Percentiles rank a stretch among this genome's conserved stretches.
Evolutionary conservation across 2,797 vertebrate genomes (phyloP).

Genomic region (Picus viridis): DNA sequence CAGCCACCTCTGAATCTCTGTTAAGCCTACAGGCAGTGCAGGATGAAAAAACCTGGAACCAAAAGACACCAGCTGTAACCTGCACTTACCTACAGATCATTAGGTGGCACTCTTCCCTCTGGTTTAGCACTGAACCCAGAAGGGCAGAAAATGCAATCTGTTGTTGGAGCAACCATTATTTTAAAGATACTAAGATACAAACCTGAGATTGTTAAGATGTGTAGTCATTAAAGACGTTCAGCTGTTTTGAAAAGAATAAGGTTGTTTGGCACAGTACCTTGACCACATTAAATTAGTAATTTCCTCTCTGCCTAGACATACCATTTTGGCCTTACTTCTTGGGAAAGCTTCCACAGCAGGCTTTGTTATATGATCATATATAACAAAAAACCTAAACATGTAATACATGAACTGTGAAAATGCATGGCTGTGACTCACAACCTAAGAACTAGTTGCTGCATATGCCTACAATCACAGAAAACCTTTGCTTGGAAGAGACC

Average conservation of each 20-base stretch:
- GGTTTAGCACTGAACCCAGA: not conserved
- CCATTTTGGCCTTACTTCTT: not conserved
- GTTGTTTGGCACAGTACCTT: not conserved
- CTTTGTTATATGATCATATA: not conserved
- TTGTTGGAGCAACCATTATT: not conserved
- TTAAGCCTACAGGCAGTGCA: not conserved
- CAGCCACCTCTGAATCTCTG: not conserved
- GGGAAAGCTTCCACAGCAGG: not conserved
- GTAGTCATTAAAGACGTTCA: not conserved
- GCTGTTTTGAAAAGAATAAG: not conserved
- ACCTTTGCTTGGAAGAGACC: no score
- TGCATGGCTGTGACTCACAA: not conserved
- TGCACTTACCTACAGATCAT: constrained; percentile 13
- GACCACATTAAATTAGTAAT: not conserved
- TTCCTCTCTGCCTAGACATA: not conserved
- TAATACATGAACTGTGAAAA: not conserved
- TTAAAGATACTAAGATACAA: not conserved
- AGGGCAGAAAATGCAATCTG: not conserved
- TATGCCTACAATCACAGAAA: not conserved
- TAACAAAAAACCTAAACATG: not conserved
- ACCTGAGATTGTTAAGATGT: not conserved
- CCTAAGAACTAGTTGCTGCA: not conserved
- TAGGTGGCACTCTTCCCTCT: constrained; percentile 60
- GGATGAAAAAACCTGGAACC: not conserved
- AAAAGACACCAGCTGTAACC: not conserved